Base-by-base conservation (phyloP, 1,140 invertebrate species). In the Periplaneta americana region DNA sequence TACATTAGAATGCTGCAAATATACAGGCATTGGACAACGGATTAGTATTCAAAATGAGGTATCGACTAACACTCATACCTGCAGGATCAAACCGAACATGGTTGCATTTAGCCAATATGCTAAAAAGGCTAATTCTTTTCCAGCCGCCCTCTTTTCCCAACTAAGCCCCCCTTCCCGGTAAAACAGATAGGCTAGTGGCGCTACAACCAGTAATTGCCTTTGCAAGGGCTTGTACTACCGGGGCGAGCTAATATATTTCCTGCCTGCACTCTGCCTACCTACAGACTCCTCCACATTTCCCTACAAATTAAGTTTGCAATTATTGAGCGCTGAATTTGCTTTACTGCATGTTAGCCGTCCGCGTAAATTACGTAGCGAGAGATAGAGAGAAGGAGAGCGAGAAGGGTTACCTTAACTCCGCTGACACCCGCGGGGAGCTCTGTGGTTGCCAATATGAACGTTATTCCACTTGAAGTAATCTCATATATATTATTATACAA, bases 241-340 rank as follows among this genome's bases (percentile, higher is more conserved):
- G 48, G 48, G 48, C 28, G 22, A 66, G 28, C 48, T 66, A 66
- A 66, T 66, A 66, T 66, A 66, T 66, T 66, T 66, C 5, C n/a
- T 28, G 48, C 48, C 22, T 66, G 48, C 48, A n/a, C 48, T 28
- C 75, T 34, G 75, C 75, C 28, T 2, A 22, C 75, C 75, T 77
- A 34, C 35, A 33, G 8, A 36, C 75, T 36, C 33, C 34, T 35
- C 34, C 75, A 76, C 34, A 76, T 76, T 76, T 76, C 75, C 75
- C 75, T 76, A 35, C 75, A 76, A 76, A 76, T 76, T 77, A 77
- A 77, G 75, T 77, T 77, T 77, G 75, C 75, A 36, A 77, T 77
- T 77, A 77, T 77, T 77, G 75, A 77, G 75, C 32, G 75, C 31
- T 33, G 75, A 77, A 36, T 36, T 77, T 77, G 75, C 75, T 77